phyloP scores from a whole-genome alignment of 2,797 vertebrate genomes.

The Neosilurus hyrtlii region DNA sequence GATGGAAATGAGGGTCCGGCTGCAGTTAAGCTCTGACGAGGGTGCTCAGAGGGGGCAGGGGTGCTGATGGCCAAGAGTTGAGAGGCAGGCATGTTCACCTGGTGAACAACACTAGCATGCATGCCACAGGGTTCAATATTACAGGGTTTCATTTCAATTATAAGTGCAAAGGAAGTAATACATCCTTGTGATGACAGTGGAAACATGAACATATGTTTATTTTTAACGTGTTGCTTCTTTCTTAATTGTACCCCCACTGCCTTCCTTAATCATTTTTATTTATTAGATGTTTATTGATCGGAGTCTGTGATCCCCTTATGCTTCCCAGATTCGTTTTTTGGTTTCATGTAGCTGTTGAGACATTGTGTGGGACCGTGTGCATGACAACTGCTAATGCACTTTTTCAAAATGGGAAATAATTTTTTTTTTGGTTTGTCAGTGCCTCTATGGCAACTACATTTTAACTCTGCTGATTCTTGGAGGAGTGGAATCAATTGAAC shows the following conservation, averaged over 20 bases:
- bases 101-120: neutral
- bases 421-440: conserved; percentile 50
- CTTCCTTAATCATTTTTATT: neutral
- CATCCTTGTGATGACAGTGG: neutral
- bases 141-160: neutral
- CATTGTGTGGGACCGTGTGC: conserved; percentile 22
- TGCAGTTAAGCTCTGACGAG: conserved; percentile 46
- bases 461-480: conserved; percentile 35
- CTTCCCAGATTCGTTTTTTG: neutral
- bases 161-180: conserved; percentile 15
- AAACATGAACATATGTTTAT: neutral
- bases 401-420: conserved; percentile 36
- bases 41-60: conserved; percentile 38
- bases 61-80: conserved; percentile 33
- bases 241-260: neutral
- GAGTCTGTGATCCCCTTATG: conserved; percentile 6
- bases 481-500: conserved; percentile 47
- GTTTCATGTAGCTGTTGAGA: conserved; percentile 23
- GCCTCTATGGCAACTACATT: conserved; percentile 68
- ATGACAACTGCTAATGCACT: conserved; percentile 45
- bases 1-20: conserved; percentile 52
- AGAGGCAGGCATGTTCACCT: conserved; percentile 29
- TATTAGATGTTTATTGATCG: conserved; percentile 10
- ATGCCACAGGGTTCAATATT: conserved; percentile 11
- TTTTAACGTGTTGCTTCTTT: neutral